phyloP scores from a whole-genome alignment of 2,797 vertebrate species.

The Pelodytes ibericus region DNA sequence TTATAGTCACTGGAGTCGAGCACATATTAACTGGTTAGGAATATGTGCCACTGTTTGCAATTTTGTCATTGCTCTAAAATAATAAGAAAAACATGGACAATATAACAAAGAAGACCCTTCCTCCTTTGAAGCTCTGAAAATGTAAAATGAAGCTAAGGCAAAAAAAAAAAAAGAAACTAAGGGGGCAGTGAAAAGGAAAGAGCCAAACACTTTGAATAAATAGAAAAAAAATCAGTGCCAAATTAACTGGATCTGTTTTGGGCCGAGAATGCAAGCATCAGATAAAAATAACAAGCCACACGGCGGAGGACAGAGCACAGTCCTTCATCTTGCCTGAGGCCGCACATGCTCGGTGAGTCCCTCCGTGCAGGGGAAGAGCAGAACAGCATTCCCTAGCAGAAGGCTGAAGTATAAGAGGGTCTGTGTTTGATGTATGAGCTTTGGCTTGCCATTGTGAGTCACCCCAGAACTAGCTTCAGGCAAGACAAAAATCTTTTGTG shows the following conservation, averaged over 20 bases:
- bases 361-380: slow-evolving; percentile 59
- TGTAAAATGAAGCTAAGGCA: slow-evolving; percentile 24
- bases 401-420: slow-evolving; percentile 72
- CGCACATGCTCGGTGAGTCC: slow-evolving; percentile 67
- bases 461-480: slow-evolving; percentile 82
- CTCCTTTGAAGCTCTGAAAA: slow-evolving; percentile 45
- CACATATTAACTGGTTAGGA: slow-evolving; percentile 48
- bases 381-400: slow-evolving; percentile 72
- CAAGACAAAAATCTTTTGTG: slow-evolving; percentile 90
- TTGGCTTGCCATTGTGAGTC: slow-evolving; percentile 84
- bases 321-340: slow-evolving; percentile 77
- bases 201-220: slow-evolving; percentile 59
- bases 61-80: slow-evolving; percentile 49
- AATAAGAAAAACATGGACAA: slow-evolving; percentile 17
- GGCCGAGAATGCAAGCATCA: slow-evolving; percentile 78
- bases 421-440: slow-evolving; percentile 85
- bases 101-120: slow-evolving; percentile 39
- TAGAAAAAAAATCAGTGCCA: slow-evolving; percentile 59
- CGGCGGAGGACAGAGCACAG: slow-evolving; percentile 78
- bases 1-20: slow-evolving; percentile 48
- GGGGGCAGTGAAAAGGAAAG: slow-evolving; percentile 14
- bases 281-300: slow-evolving; percentile 91
- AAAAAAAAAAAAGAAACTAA: slow-evolving; percentile 28
- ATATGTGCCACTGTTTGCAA: slow-evolving; percentile 50
- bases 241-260: slow-evolving; percentile 69